Base-by-base conservation (phyloP, 2,888 invertebrate species). In the Athalia cordata region DNA sequence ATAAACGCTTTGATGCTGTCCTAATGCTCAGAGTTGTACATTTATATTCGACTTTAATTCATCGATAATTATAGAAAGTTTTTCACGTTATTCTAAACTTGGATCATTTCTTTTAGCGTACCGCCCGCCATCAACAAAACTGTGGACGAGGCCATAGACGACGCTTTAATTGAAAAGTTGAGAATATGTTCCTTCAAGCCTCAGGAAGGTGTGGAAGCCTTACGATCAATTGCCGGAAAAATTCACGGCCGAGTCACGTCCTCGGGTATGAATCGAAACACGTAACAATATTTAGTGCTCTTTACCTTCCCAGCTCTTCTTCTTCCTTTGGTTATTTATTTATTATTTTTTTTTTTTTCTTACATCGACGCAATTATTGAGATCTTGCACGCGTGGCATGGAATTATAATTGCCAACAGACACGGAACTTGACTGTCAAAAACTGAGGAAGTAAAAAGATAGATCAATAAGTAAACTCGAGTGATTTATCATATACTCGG, bases 171-270 rank as follows among this genome's bases (percentile, higher is more conserved):
- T 82, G 90, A 90, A 83, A 90, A 89, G 82, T 83, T 91, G 3
- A 80, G 85, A 79, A 80, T 78, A 43, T 85, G 84, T 79, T 83
- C 87, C 29, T 81, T 84, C 29, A 89, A 88, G 77, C 84, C 87
- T 55, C 86, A 85, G 79, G 90, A 90, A 66, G 86, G 86, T 79
- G 84, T 83, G 8, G 90, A 90, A 55, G 81, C 85, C 3, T 82
- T 90, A 78, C 85, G 90, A 77, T 84, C 85, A 49, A 83, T 87
- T 50, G 86, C 87, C 61, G 86, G 89, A 8, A 89, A 90, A 81
- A 87, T 91, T 78, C 89, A 90, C 79, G 86, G 88, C 55, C 87
- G 90, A 8, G 84, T 90, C 80, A 88, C 89, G 13, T 89, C 89
- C 47, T 88, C 89, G 83, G 91, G 91, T 91, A 84, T 86, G 79